A percentile compares a stretch with the other conserved stretches of the same genome.
Evolutionary conservation across 2,888 invertebrate species (phyloP).

Genomic region (Tenodera sinensis): DNA sequence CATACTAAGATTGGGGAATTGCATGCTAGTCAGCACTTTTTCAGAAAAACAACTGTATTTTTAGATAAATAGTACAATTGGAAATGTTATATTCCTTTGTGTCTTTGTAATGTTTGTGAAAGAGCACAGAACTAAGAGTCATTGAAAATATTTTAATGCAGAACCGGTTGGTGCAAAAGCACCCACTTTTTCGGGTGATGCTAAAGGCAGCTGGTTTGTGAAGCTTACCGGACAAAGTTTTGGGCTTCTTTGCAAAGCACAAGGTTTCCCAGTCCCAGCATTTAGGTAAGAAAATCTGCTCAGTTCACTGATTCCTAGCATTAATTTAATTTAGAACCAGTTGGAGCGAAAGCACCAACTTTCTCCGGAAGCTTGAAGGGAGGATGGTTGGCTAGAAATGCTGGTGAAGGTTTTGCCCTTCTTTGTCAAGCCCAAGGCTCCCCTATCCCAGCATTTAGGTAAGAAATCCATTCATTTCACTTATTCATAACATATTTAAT

Average conservation of each 20-base stretch:
- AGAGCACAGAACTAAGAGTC: background rate
- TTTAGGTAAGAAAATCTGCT: constrained; percentile 58
- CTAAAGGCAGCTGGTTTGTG: constrained; percentile 65
- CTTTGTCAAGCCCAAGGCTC: constrained; percentile 63
- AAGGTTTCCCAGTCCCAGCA: constrained; percentile 63
- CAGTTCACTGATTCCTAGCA: background rate
- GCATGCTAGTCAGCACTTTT: background rate
- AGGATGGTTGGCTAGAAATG: constrained; percentile 63
- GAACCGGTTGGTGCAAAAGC: constrained; percentile 64
- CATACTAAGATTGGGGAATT: background rate
- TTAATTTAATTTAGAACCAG: constrained; percentile 50
- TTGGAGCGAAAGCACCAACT: constrained; percentile 63
- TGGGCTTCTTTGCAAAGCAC: constrained; percentile 54
- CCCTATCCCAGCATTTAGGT: constrained; percentile 69
- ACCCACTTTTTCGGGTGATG: constrained; percentile 63
- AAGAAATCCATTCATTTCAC: constrained; percentile 39
- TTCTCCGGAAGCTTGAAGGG: constrained; percentile 64
- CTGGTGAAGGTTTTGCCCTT: constrained; percentile 48
- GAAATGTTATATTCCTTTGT: background rate
- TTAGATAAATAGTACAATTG: background rate
- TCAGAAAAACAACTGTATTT: background rate
- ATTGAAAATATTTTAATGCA: constrained; percentile 37
- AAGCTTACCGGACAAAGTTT: constrained; percentile 54
- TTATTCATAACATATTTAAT: constrained; percentile 27
- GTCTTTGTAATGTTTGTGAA: background rate